phyloP scores from a whole-genome alignment of 2,888 invertebrate genomes.

The Pollenia amentaria region DNA sequence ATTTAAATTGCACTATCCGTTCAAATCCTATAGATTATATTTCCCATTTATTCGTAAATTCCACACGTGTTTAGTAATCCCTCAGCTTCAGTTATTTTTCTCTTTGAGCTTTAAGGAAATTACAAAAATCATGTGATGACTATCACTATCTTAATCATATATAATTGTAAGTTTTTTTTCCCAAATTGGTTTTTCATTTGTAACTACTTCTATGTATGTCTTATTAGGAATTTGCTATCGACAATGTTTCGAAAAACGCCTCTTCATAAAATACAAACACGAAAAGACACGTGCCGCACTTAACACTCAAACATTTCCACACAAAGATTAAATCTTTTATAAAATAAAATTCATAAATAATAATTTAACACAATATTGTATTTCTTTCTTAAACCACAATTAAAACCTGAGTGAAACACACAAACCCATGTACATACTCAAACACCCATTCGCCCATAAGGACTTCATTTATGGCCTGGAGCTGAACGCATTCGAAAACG shows the following conservation, averaged over 20 bases:
- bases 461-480: background rate
- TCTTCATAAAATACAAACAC: conserved; percentile 40
- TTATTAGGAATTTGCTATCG: background rate
- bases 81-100: too few relatives aligned
- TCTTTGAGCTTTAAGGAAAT: too few relatives aligned
- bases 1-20: too few relatives aligned
- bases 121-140: too few relatives aligned
- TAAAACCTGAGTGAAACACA: background rate
- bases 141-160: too few relatives aligned
- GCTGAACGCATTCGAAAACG: too few relatives aligned
- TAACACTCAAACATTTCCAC: background rate
- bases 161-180: too few relatives aligned
- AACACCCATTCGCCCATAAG: background rate
- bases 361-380: conserved; percentile 14
- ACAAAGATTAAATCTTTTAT: background rate
- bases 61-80: too few relatives aligned
- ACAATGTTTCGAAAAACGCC: conserved; percentile 7
- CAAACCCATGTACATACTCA: background rate
- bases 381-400: background rate
- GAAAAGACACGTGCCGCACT: conserved; percentile 49
- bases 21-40: too few relatives aligned
- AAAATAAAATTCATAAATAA: conserved; percentile 20
- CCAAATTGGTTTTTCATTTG: too few relatives aligned
- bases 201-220: too few relatives aligned
- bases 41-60: too few relatives aligned